phyloP scores from a whole-genome alignment of 2,888 invertebrate species.

The Adineta ricciae region DNA sequence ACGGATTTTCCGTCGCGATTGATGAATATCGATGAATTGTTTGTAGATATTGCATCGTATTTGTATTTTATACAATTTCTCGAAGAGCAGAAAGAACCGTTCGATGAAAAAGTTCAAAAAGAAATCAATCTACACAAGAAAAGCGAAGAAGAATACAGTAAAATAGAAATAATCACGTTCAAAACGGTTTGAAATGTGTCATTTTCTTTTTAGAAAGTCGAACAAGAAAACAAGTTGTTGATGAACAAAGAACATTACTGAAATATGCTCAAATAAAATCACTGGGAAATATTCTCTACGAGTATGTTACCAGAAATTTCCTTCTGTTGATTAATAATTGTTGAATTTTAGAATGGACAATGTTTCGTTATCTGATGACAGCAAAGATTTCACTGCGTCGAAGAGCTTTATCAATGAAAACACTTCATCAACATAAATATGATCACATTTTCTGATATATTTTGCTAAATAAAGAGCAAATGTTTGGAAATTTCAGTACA shows the following conservation, averaged over 20 bases:
- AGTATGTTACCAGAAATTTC: background rate
- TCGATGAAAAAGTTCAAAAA: background rate
- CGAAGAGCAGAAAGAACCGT: background rate
- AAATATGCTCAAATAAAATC: background rate
- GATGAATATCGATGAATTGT: too few relatives aligned
- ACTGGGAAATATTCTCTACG: background rate
- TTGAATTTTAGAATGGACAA: too few relatives aligned
- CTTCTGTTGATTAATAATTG: background rate
- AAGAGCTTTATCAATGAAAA: too few relatives aligned
- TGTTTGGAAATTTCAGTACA: too few relatives aligned
- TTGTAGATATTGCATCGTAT: background rate
- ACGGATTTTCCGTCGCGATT: too few relatives aligned
- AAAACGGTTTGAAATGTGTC: background rate
- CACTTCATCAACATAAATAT: too few relatives aligned
- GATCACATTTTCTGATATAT: too few relatives aligned
- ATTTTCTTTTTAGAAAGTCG: background rate
- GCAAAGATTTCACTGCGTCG: too few relatives aligned
- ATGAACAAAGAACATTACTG: background rate
- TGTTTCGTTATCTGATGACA: too few relatives aligned
- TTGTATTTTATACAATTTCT: background rate
- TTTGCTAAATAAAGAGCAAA: too few relatives aligned
- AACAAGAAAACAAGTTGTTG: background rate
- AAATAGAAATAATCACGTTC: background rate
- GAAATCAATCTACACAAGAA: background rate
- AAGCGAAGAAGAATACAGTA: background rate